These are phyloP conservation scores for Megastigmus dorsalis DNA, from an alignment of 2,888 invertebrate species.

Conservation along the genomic window DNA sequence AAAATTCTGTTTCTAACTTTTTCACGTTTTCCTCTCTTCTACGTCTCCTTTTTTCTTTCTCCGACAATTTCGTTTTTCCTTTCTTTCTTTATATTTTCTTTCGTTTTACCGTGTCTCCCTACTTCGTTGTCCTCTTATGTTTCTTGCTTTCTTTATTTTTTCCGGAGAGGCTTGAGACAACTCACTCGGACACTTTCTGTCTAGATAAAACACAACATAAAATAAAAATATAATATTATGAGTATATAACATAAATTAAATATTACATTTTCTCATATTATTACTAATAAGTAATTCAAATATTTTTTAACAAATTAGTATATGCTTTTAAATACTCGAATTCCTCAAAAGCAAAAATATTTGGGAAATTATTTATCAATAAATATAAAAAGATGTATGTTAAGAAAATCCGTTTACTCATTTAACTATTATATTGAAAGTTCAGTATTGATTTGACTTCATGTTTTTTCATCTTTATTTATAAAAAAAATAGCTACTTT, in stretches of 20 bases:
- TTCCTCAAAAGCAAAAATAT: no score
- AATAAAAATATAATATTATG: no score
- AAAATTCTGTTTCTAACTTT: constrained; percentile 46
- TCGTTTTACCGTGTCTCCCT: constrained; percentile 23
- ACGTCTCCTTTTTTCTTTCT: not conserved
- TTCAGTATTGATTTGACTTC: not conserved
- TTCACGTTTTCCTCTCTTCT: constrained; percentile 22
- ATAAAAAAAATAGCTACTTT: not conserved
- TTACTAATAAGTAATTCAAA: no score
- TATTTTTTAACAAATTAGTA: no score
- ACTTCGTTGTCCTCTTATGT: constrained; percentile 42
- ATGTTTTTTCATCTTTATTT: not conserved
- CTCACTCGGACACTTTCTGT: constrained; percentile 37
- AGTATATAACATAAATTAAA: no score
- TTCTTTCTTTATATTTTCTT: constrained; percentile 29
- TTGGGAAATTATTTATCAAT: no score
- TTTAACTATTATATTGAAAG: not conserved
- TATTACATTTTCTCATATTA: no score
- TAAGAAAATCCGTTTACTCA: not conserved
- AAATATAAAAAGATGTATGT: no score
- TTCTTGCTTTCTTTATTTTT: constrained; percentile 43
- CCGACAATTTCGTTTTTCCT: constrained; percentile 25
- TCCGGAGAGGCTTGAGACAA: constrained; percentile 51
- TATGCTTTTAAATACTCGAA: no score
- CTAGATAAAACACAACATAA: constrained; percentile 12